Base-by-base conservation (phyloP, 2,888 invertebrate species). In the Aphidius colemani region DNA sequence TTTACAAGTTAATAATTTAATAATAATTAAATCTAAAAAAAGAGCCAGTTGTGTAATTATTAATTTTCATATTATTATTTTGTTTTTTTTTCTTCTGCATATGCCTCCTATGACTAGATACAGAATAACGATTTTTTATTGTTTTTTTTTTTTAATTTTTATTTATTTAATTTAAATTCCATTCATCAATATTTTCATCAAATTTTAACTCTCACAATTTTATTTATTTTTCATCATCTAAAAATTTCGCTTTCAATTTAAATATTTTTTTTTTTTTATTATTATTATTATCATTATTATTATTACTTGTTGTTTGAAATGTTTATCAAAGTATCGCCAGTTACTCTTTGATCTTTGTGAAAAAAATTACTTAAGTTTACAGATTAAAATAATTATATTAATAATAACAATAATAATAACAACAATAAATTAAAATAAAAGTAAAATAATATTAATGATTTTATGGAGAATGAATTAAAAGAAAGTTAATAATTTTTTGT, bases 71-170 rank as follows among this genome's bases (percentile, higher is more conserved):
- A 18, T 11, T 7, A n/a, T 48, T 59, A 55, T 58, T 40, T 46
- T 13, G 13, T 53, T 53, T 55, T 55, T 49, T 45, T 65, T 49
- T 53, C 30, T 65, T 65, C 60, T 67, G 65, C 67, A 62, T 67
- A 64, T 66, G 68, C 69, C 69, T 73, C 67, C 70, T 75, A 75
- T 78, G 78, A 78, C 78, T 78, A 78, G 78, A 78, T 75, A 73
- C 72, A 73, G 73, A 74, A 75, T 72, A 73, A 76, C 69, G 66
- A 72, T 69, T 69, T 71, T 74, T n/a, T n/a, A n/a, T n/a, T n/a
- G n/a, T n/a, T n/a, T 73, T 72, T 73, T 73, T 70, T 45, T 7
- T 40, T 13, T n/a, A 57, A 8, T 45, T 55, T 39, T n/a, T n/a
- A n/a, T 40, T n/a, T 8, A 57, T 10, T 48, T 8, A 41, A 58